Percentiles rank a stretch among this genome's conserved stretches.
These are phyloP conservation scores for Grantiella picta DNA, from an alignment of 2,113 vertebrate genomes.

Conservation along the genomic window DNA sequence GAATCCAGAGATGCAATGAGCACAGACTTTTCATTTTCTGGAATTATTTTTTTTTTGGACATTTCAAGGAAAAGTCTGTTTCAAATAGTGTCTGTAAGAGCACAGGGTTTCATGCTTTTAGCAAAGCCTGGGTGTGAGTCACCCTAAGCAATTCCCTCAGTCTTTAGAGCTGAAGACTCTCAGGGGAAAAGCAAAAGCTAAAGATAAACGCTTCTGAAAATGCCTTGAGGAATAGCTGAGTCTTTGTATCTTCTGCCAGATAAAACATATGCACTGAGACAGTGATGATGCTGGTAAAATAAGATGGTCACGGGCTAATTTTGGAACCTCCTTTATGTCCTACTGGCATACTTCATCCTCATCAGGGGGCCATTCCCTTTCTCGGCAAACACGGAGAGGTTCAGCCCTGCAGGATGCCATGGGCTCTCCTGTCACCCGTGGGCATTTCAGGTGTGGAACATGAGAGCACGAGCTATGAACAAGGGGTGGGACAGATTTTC, in stretches of 20 bases:
- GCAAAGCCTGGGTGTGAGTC: background rate
- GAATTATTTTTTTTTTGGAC: no score
- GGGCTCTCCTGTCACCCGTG: background rate
- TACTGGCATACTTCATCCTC: background rate
- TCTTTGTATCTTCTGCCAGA: background rate
- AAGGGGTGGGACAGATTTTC: background rate
- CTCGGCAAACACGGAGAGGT: background rate
- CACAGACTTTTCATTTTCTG: background rate
- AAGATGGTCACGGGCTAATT: background rate
- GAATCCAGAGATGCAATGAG: background rate
- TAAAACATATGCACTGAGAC: background rate
- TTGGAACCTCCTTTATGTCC: background rate
- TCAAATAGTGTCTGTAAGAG: background rate
- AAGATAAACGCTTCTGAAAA: background rate
- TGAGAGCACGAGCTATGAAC: rapidly evolving
- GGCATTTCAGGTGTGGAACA: rapidly evolving
- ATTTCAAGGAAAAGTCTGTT: background rate
- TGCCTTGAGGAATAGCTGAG: background rate
- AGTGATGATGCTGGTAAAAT: background rate
- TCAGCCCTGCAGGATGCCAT: background rate
- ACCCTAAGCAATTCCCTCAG: background rate
- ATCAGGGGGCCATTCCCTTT: rapidly evolving
- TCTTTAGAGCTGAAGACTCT: background rate
- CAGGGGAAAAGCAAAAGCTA: background rate
- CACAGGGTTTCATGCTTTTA: background rate